Evolutionary conservation across 2,113 vertebrate species (phyloP), one percentile per base, ranked within the genome.

Genomic region (Riparia riparia): DNA sequence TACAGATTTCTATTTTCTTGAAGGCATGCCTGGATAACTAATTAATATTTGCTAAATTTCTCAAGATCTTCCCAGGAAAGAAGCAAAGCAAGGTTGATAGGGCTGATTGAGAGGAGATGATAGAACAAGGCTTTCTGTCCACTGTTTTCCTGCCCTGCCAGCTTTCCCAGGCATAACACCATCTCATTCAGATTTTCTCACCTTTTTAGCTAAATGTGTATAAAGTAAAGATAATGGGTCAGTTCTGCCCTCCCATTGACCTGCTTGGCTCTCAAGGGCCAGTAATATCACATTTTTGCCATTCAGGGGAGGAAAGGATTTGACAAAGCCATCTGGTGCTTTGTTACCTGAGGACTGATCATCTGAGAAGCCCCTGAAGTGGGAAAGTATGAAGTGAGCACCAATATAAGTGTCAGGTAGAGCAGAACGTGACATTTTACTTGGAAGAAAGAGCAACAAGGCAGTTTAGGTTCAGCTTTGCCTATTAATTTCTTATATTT

Each of bases 221-320:
- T 76, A 66, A 91, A 88, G 34, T 57, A n/a, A 88, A 81, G 61
- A 78, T 61, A 93, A 87, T 49, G 57, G 93, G 16, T 61, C 22
- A 12, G 7, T 94, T 95, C 42, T 94, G 37, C 34, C 39, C 54
- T 93, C 20, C 32, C 26, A 34, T 11, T 80, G 79, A 73, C 82
- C 54, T 90, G 16, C 25, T 80, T 88, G 64, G 12, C 6, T 90
- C 50, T 90, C 58, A 17, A 66, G 74, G 37, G 68, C 41, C 54
- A 61, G 22, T 17, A n/a, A 13, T 56, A 82, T 78, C 73, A 82
- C 25, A 64, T 69, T 93, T 93, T 97, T 95, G 31, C 31, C n/a
- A 60, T 79, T 85, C 49, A 61, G 25, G 9, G 28, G 32, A 71
- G n/a, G 18, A 79, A 93, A 93, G 20, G 19, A 61, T 80, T 86